Evolutionary conservation across 2,113 vertebrate species (phyloP), one percentile per base, ranked within the genome.

Genomic region (Thunnus maccoyii): DNA sequence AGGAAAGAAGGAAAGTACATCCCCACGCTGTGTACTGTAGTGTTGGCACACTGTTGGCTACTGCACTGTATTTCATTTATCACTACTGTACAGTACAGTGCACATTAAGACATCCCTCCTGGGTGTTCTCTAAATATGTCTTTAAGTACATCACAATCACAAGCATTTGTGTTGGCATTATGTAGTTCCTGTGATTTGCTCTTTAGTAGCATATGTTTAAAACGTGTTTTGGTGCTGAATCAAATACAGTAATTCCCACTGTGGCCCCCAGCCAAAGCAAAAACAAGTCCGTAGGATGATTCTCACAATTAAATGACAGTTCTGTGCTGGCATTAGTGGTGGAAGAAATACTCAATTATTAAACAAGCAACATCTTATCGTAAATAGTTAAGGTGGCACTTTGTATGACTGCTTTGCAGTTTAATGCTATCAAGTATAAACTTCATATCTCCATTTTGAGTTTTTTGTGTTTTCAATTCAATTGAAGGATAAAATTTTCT

Each of bases 121-220:
- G 32, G 61, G 54, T 54, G 55, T 76, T 72, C 47, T 20, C 20
- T n/a, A 13, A 74, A 48, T 61, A 64, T 6, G 1, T 66, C 36
- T 44, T 41, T 41, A 64, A 63, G 20, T 20, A 36, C 48, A 48
- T 13, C 16, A 44, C 57, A 73, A 15, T 55, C 50, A 50, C 9
- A 61, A 30, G n/a, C 41, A 44, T 25, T 54, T 22, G 18, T 47
- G 17, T n/a, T 69, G 27, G 14, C 41, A 54, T 58, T 70, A n/a
- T 47, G 22, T 47, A 58, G 30, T 46, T 17, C 3, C 13, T 73
- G 54, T 66, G 47, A 84, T 73, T 41, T 50, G 50, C 30, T 61
- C 44, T 60, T 54, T 36, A 27, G 57, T 14, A 32, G 44, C 16
- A 30, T 69, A n/a, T 52, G 63, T 58, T 62, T 27, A 27, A 57